phyloP scores from a whole-genome alignment of 1,140 invertebrate species.

The Megalonaias nervosa region DNA sequence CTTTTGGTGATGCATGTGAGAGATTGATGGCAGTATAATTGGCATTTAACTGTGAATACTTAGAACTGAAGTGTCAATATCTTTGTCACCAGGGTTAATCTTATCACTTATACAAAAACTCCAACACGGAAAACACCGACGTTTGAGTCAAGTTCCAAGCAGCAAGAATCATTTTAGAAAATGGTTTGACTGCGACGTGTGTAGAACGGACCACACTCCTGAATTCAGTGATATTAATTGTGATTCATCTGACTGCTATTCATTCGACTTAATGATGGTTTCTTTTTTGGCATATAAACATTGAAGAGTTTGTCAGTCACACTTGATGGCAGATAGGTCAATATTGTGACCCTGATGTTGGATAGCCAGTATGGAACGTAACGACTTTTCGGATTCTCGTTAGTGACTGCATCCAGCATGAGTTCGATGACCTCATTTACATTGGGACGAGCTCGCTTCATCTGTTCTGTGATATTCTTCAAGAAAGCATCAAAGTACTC shows the following conservation, averaged over 20 bases:
- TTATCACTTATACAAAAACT: no score
- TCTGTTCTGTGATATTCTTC: conserved; percentile 48
- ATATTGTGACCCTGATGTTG: conserved; percentile 47
- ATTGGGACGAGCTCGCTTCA: conserved; percentile 59
- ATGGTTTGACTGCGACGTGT: no score
- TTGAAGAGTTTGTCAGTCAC: conserved; percentile 58
- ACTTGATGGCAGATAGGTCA: conserved; percentile 73
- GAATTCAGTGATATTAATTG: no score
- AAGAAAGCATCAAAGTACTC: conserved; percentile 65
- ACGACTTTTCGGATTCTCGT: conserved; percentile 46
- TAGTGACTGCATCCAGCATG: conserved; percentile 60
- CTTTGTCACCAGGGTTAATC: no score
- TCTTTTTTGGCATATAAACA: conserved; percentile 13
- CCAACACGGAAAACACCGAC: no score
- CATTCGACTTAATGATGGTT: conserved; percentile 17
- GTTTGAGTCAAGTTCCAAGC: no score
- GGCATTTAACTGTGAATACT: no score
- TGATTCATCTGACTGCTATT: conserved; percentile 2
- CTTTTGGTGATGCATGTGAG: no score
- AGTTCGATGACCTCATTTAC: conserved; percentile 59
- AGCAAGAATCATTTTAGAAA: no score
- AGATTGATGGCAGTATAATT: no score
- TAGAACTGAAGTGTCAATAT: no score
- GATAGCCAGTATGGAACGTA: conserved; percentile 60
- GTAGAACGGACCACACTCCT: no score